These are phyloP conservation scores for Campaea margaritaria DNA, from an alignment of 2,888 invertebrate species.

Conservation along the genomic window DNA sequence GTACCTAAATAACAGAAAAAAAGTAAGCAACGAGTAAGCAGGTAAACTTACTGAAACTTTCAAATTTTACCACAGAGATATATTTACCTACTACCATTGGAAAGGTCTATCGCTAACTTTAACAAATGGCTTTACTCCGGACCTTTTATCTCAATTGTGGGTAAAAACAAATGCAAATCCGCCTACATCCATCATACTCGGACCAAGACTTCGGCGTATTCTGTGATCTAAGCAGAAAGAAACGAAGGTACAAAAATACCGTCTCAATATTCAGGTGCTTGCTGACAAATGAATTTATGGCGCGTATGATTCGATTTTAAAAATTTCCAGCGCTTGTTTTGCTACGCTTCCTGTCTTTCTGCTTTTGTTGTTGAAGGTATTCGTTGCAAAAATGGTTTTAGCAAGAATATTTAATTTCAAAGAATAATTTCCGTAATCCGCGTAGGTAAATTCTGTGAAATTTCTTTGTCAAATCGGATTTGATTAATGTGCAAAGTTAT, in stretches of 20 bases:
- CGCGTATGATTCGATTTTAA: constrained; percentile 68
- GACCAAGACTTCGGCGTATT: no score
- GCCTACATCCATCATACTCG: constrained; percentile 18
- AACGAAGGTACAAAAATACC: constrained; percentile 17
- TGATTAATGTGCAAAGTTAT: no score
- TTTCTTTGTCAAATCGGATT: no score
- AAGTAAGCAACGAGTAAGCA: no score
- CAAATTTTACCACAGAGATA: not conserved
- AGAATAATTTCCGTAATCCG: no score
- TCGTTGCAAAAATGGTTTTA: not conserved
- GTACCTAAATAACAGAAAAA: no score
- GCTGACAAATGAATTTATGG: constrained; percentile 66
- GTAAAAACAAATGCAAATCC: constrained; percentile 2
- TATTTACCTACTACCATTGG: not conserved
- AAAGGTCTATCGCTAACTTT: not conserved
- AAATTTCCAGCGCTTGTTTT: constrained; percentile 65
- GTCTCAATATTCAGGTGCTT: constrained; percentile 47
- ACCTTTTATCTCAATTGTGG: constrained; percentile 1
- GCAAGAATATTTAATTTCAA: no score
- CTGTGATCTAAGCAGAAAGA: constrained; percentile 6
- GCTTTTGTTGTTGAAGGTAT: constrained; percentile 14
- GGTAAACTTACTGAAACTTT: no score
- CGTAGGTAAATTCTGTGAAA: no score
- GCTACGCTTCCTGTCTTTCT: constrained; percentile 45
- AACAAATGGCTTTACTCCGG: not conserved